Evolutionary conservation across 64 coral and sea anemone genomes (phyloP), one percentile per base, ranked within the genome.

Genomic region (Catalaphyllia jardinei): DNA sequence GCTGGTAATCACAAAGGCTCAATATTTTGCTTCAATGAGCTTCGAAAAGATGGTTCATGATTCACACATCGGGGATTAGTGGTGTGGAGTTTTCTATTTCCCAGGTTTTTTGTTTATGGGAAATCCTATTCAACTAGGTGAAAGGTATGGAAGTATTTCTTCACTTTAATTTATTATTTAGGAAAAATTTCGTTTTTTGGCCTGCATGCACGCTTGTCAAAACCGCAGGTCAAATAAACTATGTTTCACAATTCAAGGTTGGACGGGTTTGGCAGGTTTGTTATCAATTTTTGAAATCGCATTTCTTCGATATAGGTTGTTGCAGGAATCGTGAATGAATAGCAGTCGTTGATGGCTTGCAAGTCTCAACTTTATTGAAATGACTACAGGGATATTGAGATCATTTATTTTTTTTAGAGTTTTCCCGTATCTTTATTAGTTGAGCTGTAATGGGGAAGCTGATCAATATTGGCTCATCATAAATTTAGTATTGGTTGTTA

Each of bases 111-210:
- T 20, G 6, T 30, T 20, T 10, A 1, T 67, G 30, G 81, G 69
- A 50, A 50, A 16, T 50, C 2, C 24, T 71, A 5, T 20, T 71
- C 30, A 4, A 13, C 62, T 1, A 17, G 35, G 15, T 28, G 3
- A 14, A 85, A 71, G 81, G 81, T 85, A 85, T 50, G 81, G 33
- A 85, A 85, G 20, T n/a, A 83, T 38, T 67, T 67, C 59, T 64
- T 83, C 30, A 24, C 16, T 12, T 67, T 5, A 15, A 19, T 10
- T 2, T 20, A 69, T 35, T 33, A 17, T 50, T 85, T 5, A 24
- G 13, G 60, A 22, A 8, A 39, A n/a, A 65, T 7, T 8, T 24
- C 6, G 60, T 46, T 50, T 42, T 28, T 51, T 85, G 74, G 49
- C 62, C 69, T 50, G 38, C 62, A 35, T 18, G 31, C 19, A 14